Evolutionary conservation across 2,888 invertebrate species (phyloP), one percentile per base, ranked within the genome.

Genomic region (Trimorus sp.): DNA sequence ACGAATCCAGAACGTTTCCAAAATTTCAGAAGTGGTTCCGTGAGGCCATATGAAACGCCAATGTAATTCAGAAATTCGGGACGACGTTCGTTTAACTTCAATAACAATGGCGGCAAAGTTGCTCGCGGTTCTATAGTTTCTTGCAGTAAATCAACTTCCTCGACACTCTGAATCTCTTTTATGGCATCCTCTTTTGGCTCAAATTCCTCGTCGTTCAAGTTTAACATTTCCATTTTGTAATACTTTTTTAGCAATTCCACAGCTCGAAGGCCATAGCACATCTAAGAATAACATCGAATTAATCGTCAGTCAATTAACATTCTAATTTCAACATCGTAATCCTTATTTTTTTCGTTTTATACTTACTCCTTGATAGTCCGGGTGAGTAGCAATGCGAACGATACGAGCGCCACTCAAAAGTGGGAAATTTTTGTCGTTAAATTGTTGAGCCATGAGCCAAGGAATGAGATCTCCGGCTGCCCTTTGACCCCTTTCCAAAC

Each of bases 401-500:
- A 99, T 94, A 82, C 99, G 94, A 0, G 97, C 98, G 0, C 99
- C 99, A 42, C 95, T 93, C 0, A 99, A 93, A 73, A 95, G 95
- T 0, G 98, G 98, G 92, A 99, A 99, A 91, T 98, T 96, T 80
- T 95, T 94, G 91, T 99, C 99, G 69, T 98, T 97, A 92, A 96
- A 98, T 92, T 99, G 98, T 89, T 99, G 99, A 6, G 98, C 97
- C 3, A 99, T 93, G 70, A 98, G 99, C 99, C 99, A 99, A 0
- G 99, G 99, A 85, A 99, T 98, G 11, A 99, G 93, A 92, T 99
- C 99, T 0, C 99, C 99, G 7, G 98, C 95, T 0, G 98, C 98
- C 87, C 97, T 95, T 87, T 96, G 96, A 0, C 99, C 99, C 83
- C 97, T 94, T 0, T 96, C 95, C 70, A 99, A 93, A 38, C 96